Conservation (phyloP, 1,140 invertebrate genomes). For the Neodiprion virginianus region DNA sequence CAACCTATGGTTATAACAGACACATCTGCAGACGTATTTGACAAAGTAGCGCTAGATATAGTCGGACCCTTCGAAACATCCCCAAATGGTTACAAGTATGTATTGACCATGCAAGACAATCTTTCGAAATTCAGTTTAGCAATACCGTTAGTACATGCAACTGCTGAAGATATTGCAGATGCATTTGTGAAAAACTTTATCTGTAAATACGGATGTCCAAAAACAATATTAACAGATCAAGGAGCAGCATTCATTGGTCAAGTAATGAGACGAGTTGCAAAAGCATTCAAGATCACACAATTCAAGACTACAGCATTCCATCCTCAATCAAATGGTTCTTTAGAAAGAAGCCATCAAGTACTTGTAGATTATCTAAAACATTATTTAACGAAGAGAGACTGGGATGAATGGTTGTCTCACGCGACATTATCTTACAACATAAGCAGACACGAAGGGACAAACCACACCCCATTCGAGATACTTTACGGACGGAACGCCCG, state of each 20-base stretch:
- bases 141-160: conserved; percentile 25
- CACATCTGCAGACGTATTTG: conserved; percentile 25
- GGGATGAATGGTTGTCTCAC: too few species aligned
- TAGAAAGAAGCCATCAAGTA: conserved; percentile 1
- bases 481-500: too few species aligned
- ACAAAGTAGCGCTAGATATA: conserved; percentile 29
- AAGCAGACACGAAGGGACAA: too few species aligned
- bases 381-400: not conserved
- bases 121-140: conserved; percentile 39
- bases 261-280: not conserved
- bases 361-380: conserved; percentile 1
- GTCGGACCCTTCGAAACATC: conserved; percentile 20
- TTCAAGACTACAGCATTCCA: conserved; percentile 5
- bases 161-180: conserved; percentile 32
- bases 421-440: too few species aligned
- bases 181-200: conserved; percentile 35
- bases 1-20: conserved; percentile 21
- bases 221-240: conserved; percentile 40
- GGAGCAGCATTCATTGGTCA: conserved; percentile 26
- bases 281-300: conserved; percentile 5
- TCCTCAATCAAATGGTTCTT: conserved; percentile 10
- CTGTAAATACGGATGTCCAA: conserved; percentile 33
- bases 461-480: too few species aligned
- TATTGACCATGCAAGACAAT: conserved; percentile 35
- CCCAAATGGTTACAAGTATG: conserved; percentile 24